These are phyloP conservation scores for Synaphobranchus kaupii DNA, from an alignment of 2,797 vertebrate genomes.

Conservation along the genomic window DNA sequence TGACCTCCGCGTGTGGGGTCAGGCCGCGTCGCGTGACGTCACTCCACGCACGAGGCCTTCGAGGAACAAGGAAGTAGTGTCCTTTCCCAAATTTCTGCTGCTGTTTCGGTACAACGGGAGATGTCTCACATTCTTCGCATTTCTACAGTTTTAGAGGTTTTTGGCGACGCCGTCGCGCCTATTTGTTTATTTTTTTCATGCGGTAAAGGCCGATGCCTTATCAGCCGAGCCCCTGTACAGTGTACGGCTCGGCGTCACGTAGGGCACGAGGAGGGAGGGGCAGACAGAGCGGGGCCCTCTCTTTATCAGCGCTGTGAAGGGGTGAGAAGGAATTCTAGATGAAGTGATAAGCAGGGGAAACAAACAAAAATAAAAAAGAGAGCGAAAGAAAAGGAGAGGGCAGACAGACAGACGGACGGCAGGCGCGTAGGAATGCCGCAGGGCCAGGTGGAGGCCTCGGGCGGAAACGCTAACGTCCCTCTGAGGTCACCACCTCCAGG, in stretches of 20 bases:
- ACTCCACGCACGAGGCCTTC: neutral
- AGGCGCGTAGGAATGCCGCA: slow-evolving; percentile 2
- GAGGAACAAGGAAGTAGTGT: neutral
- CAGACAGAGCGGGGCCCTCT: slow-evolving; percentile 70
- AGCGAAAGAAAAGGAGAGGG: slow-evolving; percentile 62
- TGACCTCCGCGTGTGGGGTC: slow-evolving; percentile 12
- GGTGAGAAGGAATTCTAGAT: slow-evolving; percentile 73
- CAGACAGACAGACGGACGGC: slow-evolving; percentile 25
- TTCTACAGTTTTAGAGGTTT: slow-evolving; percentile 1
- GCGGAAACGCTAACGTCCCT: neutral
- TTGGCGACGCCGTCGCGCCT: neutral
- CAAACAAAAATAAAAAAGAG: slow-evolving; percentile 69
- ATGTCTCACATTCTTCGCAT: neutral
- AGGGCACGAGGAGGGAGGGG: slow-evolving; percentile 25
- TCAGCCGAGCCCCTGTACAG: neutral
- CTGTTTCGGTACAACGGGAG: neutral
- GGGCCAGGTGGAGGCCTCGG: neutral
- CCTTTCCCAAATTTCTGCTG: neutral
- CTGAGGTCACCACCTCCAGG: neutral
- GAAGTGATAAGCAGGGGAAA: slow-evolving; percentile 32
- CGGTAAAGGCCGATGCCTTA: neutral
- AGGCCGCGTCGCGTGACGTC: neutral
- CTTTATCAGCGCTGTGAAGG: slow-evolving; percentile 69
- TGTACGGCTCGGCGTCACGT: neutral
- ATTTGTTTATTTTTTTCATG: slow-evolving; percentile 2